Evolutionary conservation across 2,113 vertebrate species (phyloP).

Genomic region (Cheilinus undulatus): DNA sequence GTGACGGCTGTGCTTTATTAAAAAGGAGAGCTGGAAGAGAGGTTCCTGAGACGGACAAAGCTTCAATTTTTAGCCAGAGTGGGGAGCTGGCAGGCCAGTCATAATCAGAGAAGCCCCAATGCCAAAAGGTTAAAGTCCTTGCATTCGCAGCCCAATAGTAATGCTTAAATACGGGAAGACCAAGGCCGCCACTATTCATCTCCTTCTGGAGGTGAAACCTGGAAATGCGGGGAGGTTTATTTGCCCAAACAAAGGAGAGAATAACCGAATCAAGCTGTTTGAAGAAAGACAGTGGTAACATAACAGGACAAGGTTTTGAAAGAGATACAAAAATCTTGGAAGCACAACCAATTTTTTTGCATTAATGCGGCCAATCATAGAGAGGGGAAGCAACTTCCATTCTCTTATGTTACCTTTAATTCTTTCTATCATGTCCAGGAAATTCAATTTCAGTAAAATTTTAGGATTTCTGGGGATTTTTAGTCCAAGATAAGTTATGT

Average conservation of each 20-base stretch:
- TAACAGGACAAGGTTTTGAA: neutral
- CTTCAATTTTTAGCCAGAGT: neutral
- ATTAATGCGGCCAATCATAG: neutral
- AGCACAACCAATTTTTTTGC: neutral
- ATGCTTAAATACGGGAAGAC: conserved; percentile 4
- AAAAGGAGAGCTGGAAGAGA: neutral
- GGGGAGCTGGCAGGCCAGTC: neutral
- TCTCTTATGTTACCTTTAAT: neutral
- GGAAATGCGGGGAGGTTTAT: neutral
- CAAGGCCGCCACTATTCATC: neutral
- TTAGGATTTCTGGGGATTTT: neutral
- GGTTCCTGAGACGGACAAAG: neutral
- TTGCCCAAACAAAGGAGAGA: neutral
- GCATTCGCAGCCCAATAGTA: neutral
- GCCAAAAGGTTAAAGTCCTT: conserved; percentile 18
- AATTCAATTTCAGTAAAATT: neutral
- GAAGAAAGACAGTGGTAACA: neutral
- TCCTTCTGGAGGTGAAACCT: neutral
- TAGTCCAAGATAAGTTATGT: neutral
- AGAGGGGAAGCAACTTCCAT: neutral
- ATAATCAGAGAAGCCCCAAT: neutral
- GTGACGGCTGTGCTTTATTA: neutral
- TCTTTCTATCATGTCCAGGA: neutral
- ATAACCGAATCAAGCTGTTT: neutral
- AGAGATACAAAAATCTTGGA: neutral